Conservation (phyloP, 2,888 invertebrate genomes). For the Limnephilus auricula region DNA sequence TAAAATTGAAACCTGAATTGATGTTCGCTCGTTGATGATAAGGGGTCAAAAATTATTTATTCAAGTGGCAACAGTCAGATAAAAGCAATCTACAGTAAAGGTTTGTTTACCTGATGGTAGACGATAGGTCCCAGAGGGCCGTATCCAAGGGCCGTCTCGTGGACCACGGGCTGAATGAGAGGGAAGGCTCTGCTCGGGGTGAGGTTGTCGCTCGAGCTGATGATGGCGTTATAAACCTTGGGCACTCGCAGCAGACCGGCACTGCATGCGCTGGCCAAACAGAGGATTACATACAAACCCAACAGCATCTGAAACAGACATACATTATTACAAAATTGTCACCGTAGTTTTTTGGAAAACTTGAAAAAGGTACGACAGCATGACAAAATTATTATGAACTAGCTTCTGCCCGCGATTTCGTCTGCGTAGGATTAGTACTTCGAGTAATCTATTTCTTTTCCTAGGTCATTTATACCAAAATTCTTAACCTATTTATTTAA, state of each 20-base stretch:
- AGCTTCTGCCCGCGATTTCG: too few species aligned
- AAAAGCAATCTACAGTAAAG: not conserved
- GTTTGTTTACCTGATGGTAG: slow-evolving; percentile 70
- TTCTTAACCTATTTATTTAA: too few species aligned
- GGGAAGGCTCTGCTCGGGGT: slow-evolving; percentile 87
- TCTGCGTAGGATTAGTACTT: too few species aligned
- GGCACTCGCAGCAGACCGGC: slow-evolving; percentile 81
- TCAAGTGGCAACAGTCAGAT: not conserved
- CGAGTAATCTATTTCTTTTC: too few species aligned
- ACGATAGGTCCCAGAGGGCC: slow-evolving; percentile 72
- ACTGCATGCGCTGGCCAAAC: slow-evolving; percentile 69
- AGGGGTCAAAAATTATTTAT: not conserved
- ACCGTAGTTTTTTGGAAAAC: too few species aligned
- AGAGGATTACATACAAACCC: slow-evolving; percentile 68
- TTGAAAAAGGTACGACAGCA: too few species aligned
- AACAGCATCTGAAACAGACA: slow-evolving; percentile 66
- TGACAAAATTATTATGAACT: too few species aligned
- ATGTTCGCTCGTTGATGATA: not conserved
- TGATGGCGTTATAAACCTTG: slow-evolving; percentile 88
- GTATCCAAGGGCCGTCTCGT: slow-evolving; percentile 79
- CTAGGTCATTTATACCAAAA: too few species aligned
- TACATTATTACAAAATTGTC: not conserved
- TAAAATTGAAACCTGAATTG: too few species aligned
- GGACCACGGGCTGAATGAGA: slow-evolving; percentile 84
- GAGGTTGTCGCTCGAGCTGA: slow-evolving; percentile 87